Percentiles rank a stretch among this genome's conserved stretches.
Evolutionary conservation across 2,888 invertebrate genomes (phyloP).

Genomic region (Malthinus flaveolus): DNA sequence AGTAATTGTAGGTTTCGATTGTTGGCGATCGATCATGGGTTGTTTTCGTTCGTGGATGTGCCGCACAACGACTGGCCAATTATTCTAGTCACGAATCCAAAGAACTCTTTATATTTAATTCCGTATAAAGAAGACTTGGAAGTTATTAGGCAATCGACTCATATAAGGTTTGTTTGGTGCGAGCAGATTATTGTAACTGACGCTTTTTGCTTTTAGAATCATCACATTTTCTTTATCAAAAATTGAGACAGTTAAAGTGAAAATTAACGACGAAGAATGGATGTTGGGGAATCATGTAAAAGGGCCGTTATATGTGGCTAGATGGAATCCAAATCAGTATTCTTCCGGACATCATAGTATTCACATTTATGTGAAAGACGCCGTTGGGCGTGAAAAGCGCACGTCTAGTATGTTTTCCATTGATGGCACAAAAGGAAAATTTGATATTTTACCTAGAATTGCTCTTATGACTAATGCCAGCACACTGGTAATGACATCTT

Average conservation of each 20-base stretch:
- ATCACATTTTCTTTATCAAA: constrained; percentile 74
- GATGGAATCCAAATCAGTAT: constrained; percentile 74
- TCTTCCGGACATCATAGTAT: constrained; percentile 65
- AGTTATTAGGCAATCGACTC: constrained; percentile 69
- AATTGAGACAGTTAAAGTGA: constrained; percentile 67
- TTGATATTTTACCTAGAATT: constrained; percentile 69
- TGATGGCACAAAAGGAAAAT: constrained; percentile 70
- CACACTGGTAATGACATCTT: constrained; percentile 63
- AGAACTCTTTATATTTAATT: constrained; percentile 75
- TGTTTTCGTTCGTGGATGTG: constrained; percentile 83
- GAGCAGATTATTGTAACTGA: too few species aligned
- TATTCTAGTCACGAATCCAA: constrained; percentile 87
- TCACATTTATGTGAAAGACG: constrained; percentile 64
- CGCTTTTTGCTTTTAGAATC: constrained; percentile 59
- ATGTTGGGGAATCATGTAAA: constrained; percentile 61
- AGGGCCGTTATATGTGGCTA: constrained; percentile 71
- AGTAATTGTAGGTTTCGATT: constrained; percentile 67
- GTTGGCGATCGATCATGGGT: constrained; percentile 85
- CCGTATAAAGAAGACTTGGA: constrained; percentile 73
- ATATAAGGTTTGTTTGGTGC: constrained; percentile 69
- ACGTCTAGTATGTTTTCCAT: constrained; percentile 76
- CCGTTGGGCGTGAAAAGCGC: constrained; percentile 59
- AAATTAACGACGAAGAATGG: constrained; percentile 70
- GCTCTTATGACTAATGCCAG: constrained; percentile 78
- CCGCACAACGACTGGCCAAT: constrained; percentile 79